Base-by-base conservation (phyloP, 2,113 vertebrate genomes). In the Corydoras maculifer region DNA sequence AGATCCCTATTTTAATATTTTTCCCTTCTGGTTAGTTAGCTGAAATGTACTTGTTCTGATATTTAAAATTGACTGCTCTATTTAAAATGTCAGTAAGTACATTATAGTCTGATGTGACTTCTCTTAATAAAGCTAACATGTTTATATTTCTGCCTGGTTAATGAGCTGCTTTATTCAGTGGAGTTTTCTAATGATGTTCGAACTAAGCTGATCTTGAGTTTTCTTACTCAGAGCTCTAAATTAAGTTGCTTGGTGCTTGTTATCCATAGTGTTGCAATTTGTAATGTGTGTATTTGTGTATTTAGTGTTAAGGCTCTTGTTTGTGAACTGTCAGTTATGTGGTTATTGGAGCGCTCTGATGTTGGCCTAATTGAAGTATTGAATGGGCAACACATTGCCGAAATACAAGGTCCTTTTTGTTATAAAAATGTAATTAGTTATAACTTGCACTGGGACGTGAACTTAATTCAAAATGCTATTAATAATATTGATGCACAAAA, bases 361-460 rank as follows among this genome's bases (percentile, higher is more conserved):
- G 58, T 29, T 25, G 72, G 31, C 75, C 67, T 30, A 70, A 57
- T 73, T 76, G 68, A n/a, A 53, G 57, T 18, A 55, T 31, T 58
- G 13, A 72, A 66, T 61, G 53, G 67, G 67, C 53, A 51, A 75
- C 65, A 30, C 59, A n/a, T n/a, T 58, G 69, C 61, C 35, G 69
- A 69, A 73, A 75, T 49, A 74, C 71, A 70, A 65, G n/a, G 58
- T 3, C 57, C 53, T 62, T 76, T 77, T 68, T 76, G 51, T 49
- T 59, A 50, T 25, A 25, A 25, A n/a, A 48, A 58, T 43, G 7
- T n/a, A 43, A 43, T 43, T 8, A 5, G 35, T 43, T 43, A 43
- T 43, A 8, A 43, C 1, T 8, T 43, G 4, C 35, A 43, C 35
- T 43, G 35, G 35, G 35, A 43, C 35, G 7, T 43, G 35, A 5